Conservation (phyloP, 2,797 vertebrate species). For the Megaceryle alcyon region DNA sequence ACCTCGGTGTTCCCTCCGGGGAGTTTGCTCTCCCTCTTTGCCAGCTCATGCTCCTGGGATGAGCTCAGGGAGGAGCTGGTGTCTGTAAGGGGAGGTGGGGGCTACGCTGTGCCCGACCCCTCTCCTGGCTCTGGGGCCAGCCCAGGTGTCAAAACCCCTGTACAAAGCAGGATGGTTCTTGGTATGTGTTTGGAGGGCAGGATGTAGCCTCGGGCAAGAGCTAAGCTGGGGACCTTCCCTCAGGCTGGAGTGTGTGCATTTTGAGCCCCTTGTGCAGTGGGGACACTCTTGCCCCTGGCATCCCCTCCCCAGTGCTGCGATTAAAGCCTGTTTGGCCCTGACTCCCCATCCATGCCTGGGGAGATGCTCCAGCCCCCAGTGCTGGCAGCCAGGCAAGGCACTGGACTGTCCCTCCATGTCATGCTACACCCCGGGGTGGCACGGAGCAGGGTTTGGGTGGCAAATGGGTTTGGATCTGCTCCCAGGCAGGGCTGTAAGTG, state of each 20-base stretch:
- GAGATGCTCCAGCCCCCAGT: not conserved
- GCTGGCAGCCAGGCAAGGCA: fast-evolving
- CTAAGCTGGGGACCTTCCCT: fast-evolving
- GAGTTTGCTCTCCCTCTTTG: not conserved
- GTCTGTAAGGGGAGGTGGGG: not conserved
- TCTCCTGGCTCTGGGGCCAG: not conserved
- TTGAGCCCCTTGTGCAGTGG: not conserved
- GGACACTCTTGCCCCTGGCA: fast-evolving
- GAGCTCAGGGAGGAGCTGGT: not conserved
- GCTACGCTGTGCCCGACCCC: fast-evolving
- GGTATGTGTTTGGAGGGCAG: not conserved
- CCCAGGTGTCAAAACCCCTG: not conserved
- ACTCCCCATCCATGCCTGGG: not conserved
- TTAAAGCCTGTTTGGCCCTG: not conserved
- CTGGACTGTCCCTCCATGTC: not conserved
- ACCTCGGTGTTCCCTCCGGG: fast-evolving
- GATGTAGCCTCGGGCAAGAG: not conserved
- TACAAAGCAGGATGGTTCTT: fast-evolving
- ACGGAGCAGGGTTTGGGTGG: fast-evolving
- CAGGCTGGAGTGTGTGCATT: fast-evolving
- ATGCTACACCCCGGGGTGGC: fast-evolving
- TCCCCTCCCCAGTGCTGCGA: not conserved
- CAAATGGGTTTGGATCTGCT: fast-evolving
- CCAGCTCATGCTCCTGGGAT: not conserved
- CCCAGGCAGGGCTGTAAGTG: not conserved